phyloP scores from a whole-genome alignment of 1,140 invertebrate species.

The Orius laevigatus region DNA sequence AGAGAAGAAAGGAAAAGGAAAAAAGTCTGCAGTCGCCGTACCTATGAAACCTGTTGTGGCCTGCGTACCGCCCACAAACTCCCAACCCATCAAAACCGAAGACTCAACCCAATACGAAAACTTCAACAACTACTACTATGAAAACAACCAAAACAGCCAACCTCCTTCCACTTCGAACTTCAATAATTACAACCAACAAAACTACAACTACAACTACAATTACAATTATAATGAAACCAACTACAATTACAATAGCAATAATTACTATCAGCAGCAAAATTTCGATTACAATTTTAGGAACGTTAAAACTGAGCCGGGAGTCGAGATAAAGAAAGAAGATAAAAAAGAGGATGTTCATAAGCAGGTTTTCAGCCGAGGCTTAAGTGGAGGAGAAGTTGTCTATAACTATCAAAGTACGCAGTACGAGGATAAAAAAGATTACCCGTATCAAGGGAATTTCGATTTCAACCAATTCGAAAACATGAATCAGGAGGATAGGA shows the following conservation, averaged over 20 bases:
- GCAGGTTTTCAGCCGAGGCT: conserved; percentile 6
- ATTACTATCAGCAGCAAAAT: not conserved
- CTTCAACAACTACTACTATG: too few relatives aligned
- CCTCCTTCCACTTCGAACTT: not conserved
- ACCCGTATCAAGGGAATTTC: not conserved
- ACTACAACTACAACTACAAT: not conserved
- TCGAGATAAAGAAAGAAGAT: not conserved
- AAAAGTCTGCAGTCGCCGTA: conserved; percentile 7
- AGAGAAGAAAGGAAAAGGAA: conserved; percentile 15
- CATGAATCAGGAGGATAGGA: not conserved
- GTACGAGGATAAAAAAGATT: not conserved
- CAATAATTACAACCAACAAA: conserved; percentile 3
- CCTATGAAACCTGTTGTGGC: conserved; percentile 20
- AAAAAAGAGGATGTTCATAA: conserved; percentile 7
- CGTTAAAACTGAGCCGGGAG: not conserved
- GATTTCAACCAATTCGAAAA: conserved; percentile 3
- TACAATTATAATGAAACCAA: not conserved
- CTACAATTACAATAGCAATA: not conserved
- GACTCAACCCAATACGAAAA: not conserved
- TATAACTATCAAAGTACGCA: conserved; percentile 6
- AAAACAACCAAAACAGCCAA: too few relatives aligned
- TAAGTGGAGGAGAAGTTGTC: conserved; percentile 7
- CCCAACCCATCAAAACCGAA: conserved; percentile 7
- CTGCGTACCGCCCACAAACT: conserved; percentile 19
- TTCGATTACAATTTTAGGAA: not conserved